Conservation (phyloP, 1,140 invertebrate species). For the Adelges cooleyi region DNA sequence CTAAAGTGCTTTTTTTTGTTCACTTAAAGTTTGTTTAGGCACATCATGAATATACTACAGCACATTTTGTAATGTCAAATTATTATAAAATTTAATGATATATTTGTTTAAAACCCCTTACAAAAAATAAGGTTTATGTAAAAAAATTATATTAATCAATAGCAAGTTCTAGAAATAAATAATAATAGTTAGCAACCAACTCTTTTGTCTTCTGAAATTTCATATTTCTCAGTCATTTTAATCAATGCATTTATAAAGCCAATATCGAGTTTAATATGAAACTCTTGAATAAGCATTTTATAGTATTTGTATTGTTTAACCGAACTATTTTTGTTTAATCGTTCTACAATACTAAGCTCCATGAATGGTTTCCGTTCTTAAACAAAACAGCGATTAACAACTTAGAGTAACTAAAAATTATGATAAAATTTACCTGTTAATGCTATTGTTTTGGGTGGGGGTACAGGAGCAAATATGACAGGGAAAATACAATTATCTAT, state of each 20-base stretch:
- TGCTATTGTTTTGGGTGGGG: conserved; percentile 81
- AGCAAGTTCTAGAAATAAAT: too few species aligned
- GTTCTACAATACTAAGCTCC: conserved; percentile 83
- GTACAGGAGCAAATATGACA: conserved; percentile 82
- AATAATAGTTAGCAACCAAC: too few species aligned
- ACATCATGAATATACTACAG: too few species aligned
- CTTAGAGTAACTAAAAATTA: too few species aligned
- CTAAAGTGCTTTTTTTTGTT: too few species aligned
- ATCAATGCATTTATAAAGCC: conserved; percentile 82
- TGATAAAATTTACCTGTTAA: conserved; percentile 40
- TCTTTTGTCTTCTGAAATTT: conserved; percentile 52
- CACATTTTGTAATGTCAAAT: too few species aligned
- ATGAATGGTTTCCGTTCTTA: conserved; percentile 68
- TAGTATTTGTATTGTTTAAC: conserved; percentile 92
- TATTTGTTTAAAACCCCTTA: too few species aligned
- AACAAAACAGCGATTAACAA: background rate
- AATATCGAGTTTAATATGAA: conserved; percentile 90
- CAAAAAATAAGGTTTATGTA: too few species aligned
- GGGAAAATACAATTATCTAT: conserved; percentile 84
- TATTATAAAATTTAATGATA: too few species aligned
- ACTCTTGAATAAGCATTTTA: conserved; percentile 89
- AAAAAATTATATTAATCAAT: too few species aligned
- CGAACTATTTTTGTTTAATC: conserved; percentile 73
- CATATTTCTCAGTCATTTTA: conserved; percentile 57
- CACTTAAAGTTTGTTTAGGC: too few species aligned